Conservation (phyloP, 2,888 invertebrate genomes). For the Scaptomyza polygonia region DNA sequence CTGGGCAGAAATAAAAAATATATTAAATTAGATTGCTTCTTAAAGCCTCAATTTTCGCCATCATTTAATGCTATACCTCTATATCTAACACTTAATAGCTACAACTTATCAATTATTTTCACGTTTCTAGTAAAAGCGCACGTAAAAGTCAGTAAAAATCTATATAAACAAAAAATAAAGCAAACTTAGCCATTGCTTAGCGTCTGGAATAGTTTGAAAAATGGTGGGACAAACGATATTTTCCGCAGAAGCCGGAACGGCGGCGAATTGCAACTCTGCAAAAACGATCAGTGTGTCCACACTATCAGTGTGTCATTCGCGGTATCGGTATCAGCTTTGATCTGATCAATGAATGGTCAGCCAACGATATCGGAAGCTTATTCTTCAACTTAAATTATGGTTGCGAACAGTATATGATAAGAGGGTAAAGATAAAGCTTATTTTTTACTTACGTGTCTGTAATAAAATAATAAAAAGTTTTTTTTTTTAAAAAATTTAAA, state of each 20-base stretch:
- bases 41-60: not conserved
- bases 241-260: conserved; percentile 15
- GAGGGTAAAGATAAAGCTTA: too few species aligned
- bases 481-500: too few species aligned
- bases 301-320: too few species aligned
- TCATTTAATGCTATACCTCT: not conserved
- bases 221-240: conserved; percentile 1
- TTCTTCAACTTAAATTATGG: too few species aligned
- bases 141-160: not conserved
- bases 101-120: not conserved
- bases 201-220: not conserved
- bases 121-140: not conserved
- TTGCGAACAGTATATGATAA: too few species aligned
- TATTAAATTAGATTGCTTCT: too few species aligned
- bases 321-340: too few species aligned
- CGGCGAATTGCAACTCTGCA: conserved; percentile 11
- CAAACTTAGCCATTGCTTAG: not conserved
- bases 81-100: not conserved
- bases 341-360: too few species aligned
- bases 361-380: too few species aligned
- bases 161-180: not conserved
- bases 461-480: too few species aligned
- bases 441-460: too few species aligned
- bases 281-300: not conserved
- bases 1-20: not conserved